These are phyloP conservation scores for Cinclus cinclus DNA, from an alignment of 2,113 vertebrate genomes.

Conservation along the genomic window DNA sequence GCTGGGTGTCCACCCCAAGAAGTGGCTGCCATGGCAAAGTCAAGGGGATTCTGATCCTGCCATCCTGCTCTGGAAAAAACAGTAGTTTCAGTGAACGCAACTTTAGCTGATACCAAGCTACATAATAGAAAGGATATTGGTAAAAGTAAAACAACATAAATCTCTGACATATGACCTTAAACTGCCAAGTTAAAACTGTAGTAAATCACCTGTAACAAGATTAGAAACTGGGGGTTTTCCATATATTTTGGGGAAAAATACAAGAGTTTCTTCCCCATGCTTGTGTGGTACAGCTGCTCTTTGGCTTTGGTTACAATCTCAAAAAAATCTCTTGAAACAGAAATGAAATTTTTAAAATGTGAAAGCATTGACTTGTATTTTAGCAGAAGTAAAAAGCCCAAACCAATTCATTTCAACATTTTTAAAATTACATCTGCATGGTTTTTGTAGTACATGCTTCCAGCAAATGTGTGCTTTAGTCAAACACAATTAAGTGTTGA, in stretches of 20 bases:
- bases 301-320: not conserved
- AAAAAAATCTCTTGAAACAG: not conserved
- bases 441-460: not conserved
- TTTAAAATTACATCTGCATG: not conserved
- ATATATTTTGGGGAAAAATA: not conserved
- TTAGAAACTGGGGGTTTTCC: not conserved
- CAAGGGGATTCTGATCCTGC: not conserved
- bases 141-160: not conserved
- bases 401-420: not conserved
- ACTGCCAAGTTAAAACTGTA: not conserved
- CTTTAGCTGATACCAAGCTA: not conserved
- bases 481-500: not conserved
- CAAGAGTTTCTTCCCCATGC: not conserved
- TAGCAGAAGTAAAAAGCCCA: not conserved
- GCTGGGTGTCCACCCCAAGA: not conserved
- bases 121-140: not conserved
- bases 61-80: not conserved
- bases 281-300: not conserved
- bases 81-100: not conserved
- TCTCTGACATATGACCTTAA: not conserved
- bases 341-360: not conserved
- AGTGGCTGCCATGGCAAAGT: fast-evolving
- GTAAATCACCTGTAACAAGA: not conserved
- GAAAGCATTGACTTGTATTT: not conserved
- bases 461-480: not conserved